Evolutionary conservation across 2,888 invertebrate species (phyloP).

Genomic region (Watsonalla binaria): DNA sequence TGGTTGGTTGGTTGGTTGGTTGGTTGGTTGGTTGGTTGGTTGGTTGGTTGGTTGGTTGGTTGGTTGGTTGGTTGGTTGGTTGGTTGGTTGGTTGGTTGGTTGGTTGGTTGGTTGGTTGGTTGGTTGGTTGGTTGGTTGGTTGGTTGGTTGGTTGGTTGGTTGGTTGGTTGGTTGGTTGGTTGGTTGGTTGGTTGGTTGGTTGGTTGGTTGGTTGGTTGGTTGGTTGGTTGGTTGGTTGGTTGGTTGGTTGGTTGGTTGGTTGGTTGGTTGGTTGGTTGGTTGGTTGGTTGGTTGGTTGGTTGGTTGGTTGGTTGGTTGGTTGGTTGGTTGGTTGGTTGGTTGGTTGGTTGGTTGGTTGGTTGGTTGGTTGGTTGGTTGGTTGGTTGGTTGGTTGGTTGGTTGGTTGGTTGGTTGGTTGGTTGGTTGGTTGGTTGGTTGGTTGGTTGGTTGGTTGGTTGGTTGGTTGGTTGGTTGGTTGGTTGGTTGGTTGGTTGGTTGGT

Average conservation of each 20-base stretch:
- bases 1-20: neutral
- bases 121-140: conserved; percentile 1
- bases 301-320: conserved; percentile 1
- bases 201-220: neutral
- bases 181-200: neutral
- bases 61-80: neutral
- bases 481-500: neutral
- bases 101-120: conserved; percentile 1
- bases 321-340: conserved; percentile 1
- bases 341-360: neutral
- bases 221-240: neutral
- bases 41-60: neutral
- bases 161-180: too few species aligned
- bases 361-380: too few species aligned
- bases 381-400: neutral
- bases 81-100: neutral
- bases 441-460: neutral
- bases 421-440: neutral
- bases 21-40: neutral
- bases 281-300: neutral
- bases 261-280: neutral
- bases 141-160: neutral
- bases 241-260: neutral
- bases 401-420: neutral
- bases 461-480: neutral